phyloP scores from a whole-genome alignment of 2,888 invertebrate genomes.

The Leptinotarsa haldemani region DNA sequence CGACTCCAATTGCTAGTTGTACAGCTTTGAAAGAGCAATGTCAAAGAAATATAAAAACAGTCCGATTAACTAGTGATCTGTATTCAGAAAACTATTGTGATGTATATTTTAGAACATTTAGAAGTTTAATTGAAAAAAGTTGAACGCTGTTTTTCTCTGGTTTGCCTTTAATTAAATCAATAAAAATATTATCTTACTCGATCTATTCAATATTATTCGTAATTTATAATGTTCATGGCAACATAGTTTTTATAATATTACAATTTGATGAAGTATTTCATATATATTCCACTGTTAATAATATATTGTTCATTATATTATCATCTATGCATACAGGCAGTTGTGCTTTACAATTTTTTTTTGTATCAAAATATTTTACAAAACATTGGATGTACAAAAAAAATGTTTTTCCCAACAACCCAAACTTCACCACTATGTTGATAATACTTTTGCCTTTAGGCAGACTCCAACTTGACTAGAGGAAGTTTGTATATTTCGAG shows the following conservation, averaged over 20 bases:
- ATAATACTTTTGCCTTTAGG: background rate
- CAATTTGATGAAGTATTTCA: no score
- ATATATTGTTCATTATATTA: background rate
- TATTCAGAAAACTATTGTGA: background rate
- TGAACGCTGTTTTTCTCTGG: background rate
- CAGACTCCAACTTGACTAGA: background rate
- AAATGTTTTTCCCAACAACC: background rate
- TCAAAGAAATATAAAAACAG: background rate
- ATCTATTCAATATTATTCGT: no score
- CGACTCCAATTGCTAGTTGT: slow-evolving; percentile 17
- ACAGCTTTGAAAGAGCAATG: background rate
- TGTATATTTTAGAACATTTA: background rate
- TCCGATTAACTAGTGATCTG: background rate
- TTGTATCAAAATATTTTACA: background rate
- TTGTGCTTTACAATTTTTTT: background rate
- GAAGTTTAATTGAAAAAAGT: background rate
- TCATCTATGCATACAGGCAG: background rate
- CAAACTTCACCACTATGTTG: background rate
- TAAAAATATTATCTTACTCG: no score
- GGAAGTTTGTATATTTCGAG: background rate
- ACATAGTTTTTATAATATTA: no score
- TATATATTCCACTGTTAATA: background rate
- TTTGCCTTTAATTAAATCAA: no score
- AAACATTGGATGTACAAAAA: background rate
- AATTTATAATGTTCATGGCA: no score